phyloP scores from a whole-genome alignment of 2,113 vertebrate species.

The Ahaetulla prasina region DNA sequence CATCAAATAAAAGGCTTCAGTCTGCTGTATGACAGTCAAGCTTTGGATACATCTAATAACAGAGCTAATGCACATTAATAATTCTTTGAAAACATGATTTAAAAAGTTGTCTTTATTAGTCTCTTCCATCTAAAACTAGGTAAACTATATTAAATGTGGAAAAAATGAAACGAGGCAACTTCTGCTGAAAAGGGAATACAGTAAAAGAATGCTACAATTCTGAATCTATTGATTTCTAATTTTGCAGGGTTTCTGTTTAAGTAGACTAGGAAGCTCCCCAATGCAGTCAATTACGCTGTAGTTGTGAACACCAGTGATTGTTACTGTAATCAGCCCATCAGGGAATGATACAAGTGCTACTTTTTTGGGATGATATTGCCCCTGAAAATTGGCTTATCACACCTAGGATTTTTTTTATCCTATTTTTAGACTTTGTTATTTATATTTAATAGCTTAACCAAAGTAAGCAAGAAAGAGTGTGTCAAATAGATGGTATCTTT shows the following conservation, averaged over 20 bases:
- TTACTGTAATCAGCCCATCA: neutral
- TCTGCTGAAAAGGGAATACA: neutral
- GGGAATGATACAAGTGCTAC: neutral
- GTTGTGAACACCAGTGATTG: neutral
- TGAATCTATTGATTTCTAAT: neutral
- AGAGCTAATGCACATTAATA: conserved; percentile 12
- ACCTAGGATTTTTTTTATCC: neutral
- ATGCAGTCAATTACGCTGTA: neutral
- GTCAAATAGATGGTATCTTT: neutral
- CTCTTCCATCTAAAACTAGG: neutral
- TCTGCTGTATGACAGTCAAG: conserved; percentile 9
- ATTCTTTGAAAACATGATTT: neutral
- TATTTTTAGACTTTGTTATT: neutral
- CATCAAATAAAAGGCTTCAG: conserved; percentile 32
- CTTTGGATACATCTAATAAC: conserved; percentile 32
- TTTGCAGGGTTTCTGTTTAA: neutral
- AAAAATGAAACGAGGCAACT: neutral
- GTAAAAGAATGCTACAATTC: neutral
- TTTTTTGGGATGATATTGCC: neutral
- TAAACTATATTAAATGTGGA: neutral
- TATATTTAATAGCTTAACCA: neutral
- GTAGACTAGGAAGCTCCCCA: neutral
- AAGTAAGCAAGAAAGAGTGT: neutral
- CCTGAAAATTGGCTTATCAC: neutral
- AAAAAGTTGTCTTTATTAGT: neutral